Evolutionary conservation across 2,888 invertebrate genomes (phyloP), one percentile per base, ranked within the genome.

Genomic region (Thera obeliscata): DNA sequence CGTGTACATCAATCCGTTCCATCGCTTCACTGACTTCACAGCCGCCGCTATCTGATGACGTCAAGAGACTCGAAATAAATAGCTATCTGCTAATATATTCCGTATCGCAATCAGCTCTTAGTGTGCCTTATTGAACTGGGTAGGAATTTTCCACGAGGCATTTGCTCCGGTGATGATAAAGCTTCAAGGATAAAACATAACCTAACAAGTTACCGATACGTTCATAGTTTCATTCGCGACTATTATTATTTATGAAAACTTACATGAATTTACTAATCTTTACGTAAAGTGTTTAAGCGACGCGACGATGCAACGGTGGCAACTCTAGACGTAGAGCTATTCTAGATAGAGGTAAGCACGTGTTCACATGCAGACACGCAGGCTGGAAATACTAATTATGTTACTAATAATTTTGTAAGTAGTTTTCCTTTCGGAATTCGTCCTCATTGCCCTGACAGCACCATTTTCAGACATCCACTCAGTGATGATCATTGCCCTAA

Each of bases 31-130:
- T 58, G 49, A 49, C 36, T 74, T 64, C 70, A 75, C 67, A 72
- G 57, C 60, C 52, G 48, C 69, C 72, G 71, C 65, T 75, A 72
- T 72, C 72, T 69, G 38, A 41, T 74, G 75, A 75, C 75, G 75
- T 74, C 75, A 75, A 71, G 68, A 41, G 46, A 70, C 59, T 60
- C 62, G 56, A 69, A 72, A 71, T 64, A 38, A 67, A 70, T 66
- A 64, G 56, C 63, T 68, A 74, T 73, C 69, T 46, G 43, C 64
- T 66, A 67, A 67, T 64, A 41, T 69, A 67, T 69, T 66, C 48
- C 46, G 43, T 68, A 73, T 73, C 64, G 61, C 61, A 68, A 75
- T 72, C 67, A 55, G 65, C 68, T 46, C 65, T 70, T 67, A 66
- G 61, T 66, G 43, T 67, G 41, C 66, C 66, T 69, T 71, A 69